phyloP scores from a whole-genome alignment of 2,113 vertebrate genomes.

The Lycaon pictus region DNA sequence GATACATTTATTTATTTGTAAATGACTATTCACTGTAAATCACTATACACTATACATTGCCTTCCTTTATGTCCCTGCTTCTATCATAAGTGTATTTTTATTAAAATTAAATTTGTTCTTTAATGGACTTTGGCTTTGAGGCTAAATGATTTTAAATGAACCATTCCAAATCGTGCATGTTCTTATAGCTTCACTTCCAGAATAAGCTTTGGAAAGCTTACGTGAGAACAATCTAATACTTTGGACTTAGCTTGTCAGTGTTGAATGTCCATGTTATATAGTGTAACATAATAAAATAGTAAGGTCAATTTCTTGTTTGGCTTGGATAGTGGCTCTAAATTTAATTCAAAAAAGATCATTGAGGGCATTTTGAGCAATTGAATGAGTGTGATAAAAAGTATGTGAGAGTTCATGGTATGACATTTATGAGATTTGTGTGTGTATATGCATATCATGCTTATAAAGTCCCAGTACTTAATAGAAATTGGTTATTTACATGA shows the following conservation, averaged over 20 bases:
- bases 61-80: neutral
- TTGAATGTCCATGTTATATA: neutral
- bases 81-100: neutral
- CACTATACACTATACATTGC: neutral
- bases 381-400: neutral
- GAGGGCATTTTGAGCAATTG: neutral
- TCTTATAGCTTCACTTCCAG: neutral
- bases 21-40: neutral
- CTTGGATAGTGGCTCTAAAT: neutral
- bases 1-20: neutral
- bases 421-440: neutral
- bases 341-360: neutral
- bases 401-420: neutral
- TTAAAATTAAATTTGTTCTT: conserved; percentile 36
- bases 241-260: neutral
- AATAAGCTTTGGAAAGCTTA: conserved; percentile 5
- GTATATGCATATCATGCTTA: neutral
- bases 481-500: neutral
- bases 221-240: neutral
- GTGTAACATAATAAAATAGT: neutral
- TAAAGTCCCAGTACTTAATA: neutral
- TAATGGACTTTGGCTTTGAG: neutral
- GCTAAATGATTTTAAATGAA: conserved; percentile 19
- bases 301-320: neutral
- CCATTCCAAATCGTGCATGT: neutral